phyloP scores from a whole-genome alignment of 2,888 invertebrate species.

The Cataglyphis albicans region DNA sequence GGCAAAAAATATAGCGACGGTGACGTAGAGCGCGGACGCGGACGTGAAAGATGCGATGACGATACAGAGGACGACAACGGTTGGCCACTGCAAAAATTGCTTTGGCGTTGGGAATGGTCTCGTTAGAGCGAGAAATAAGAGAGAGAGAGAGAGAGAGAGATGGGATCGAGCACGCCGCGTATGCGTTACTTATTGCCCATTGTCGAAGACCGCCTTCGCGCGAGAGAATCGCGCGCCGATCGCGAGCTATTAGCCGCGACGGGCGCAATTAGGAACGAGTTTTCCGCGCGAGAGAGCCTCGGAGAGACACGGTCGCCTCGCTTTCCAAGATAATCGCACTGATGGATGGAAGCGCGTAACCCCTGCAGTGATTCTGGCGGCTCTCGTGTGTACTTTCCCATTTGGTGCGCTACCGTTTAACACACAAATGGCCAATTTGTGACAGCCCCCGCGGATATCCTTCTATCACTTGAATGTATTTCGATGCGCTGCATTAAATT shows the following conservation, averaged over 20 bases:
- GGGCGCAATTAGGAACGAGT: constrained; percentile 59
- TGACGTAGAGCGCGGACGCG: constrained; percentile 60
- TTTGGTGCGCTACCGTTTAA: constrained; percentile 32
- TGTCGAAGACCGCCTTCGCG: constrained; percentile 60
- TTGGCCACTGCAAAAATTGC: constrained; percentile 61
- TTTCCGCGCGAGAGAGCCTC: constrained; percentile 49
- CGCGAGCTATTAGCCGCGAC: constrained; percentile 68
- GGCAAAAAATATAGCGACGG: constrained; percentile 52
- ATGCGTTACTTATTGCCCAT: constrained; percentile 76
- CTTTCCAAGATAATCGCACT: constrained; percentile 45
- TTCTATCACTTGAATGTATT: background rate
- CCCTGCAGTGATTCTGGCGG: constrained; percentile 15
- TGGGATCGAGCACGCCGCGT: constrained; percentile 63
- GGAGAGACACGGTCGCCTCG: constrained; percentile 6
- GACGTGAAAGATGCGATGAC: constrained; percentile 54
- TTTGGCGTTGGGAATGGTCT: constrained; percentile 70
- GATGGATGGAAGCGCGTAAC: constrained; percentile 28
- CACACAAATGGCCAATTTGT: background rate
- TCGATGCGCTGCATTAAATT: background rate
- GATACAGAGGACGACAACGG: background rate
- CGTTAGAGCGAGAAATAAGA: constrained; percentile 69
- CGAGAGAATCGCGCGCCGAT: constrained; percentile 55
- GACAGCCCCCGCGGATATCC: background rate
- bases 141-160: constrained; percentile 58
- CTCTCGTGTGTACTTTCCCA: constrained; percentile 33